Percentiles rank a stretch among this genome's conserved stretches.
These are phyloP conservation scores for Periplaneta americana DNA, from an alignment of 1,140 invertebrate species.

Conservation along the genomic window DNA sequence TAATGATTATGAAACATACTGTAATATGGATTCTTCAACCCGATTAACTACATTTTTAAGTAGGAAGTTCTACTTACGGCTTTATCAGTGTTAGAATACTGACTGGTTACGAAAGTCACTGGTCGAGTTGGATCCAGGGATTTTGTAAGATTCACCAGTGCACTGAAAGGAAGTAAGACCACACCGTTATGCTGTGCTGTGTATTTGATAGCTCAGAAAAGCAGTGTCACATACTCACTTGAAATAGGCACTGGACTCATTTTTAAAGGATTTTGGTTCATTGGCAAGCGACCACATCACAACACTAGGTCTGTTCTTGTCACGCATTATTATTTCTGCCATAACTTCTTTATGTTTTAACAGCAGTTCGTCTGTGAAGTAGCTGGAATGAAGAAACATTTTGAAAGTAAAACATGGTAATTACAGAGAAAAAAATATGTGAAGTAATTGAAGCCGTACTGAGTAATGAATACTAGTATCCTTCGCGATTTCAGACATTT, in stretches of 20 bases:
- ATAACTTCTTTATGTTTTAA: slow-evolving; percentile 47
- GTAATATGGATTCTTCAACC: too few relatives aligned
- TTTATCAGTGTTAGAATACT: slow-evolving; percentile 26
- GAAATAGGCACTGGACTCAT: slow-evolving; percentile 47
- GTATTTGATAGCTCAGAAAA: background rate
- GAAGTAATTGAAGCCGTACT: too few relatives aligned
- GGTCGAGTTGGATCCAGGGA: slow-evolving; percentile 29
- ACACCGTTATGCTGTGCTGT: background rate
- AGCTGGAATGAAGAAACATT: background rate
- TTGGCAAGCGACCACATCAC: slow-evolving; percentile 63
- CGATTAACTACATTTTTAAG: too few relatives aligned
- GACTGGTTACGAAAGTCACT: slow-evolving; percentile 33
- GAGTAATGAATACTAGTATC: too few relatives aligned
- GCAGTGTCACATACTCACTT: slow-evolving; percentile 33
- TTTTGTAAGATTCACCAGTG: slow-evolving; percentile 21
- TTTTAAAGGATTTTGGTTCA: slow-evolving; percentile 45
- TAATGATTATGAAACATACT: too few relatives aligned
- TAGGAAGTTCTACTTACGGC: slow-evolving; percentile 35
- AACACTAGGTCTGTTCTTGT: slow-evolving; percentile 56
- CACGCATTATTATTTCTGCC: slow-evolving; percentile 46
- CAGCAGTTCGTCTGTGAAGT: slow-evolving; percentile 33
- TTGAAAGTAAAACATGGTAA: background rate
- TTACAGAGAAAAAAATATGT: background rate
- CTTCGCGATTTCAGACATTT: too few relatives aligned
- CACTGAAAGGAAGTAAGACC: slow-evolving; percentile 3